Percentiles rank a stretch among this genome's conserved stretches.
These are phyloP conservation scores for Patella depressa DNA, from an alignment of 2,888 invertebrate species.

Conservation along the genomic window DNA sequence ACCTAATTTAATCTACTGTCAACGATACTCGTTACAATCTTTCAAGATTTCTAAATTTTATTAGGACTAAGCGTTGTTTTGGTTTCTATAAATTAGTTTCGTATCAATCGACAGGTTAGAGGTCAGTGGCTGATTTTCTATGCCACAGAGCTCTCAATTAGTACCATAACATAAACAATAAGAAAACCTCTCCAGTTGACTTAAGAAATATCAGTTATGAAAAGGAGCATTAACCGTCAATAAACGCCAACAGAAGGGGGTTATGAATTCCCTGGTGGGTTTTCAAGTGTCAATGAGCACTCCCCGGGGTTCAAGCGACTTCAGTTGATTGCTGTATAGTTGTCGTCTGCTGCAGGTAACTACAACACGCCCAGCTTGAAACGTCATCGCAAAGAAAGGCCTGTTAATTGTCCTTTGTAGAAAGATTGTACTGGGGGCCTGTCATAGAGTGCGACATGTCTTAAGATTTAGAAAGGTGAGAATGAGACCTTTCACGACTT, in stretches of 20 bases:
- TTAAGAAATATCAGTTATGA: slow-evolving; percentile 7
- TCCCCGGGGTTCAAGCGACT: background rate
- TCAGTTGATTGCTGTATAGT: background rate
- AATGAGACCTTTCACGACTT: background rate
- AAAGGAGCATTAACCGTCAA: background rate
- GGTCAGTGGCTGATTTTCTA: no score
- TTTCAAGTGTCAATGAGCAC: background rate
- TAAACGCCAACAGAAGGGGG: background rate
- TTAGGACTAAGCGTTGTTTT: no score
- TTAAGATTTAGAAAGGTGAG: background rate
- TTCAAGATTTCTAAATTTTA: no score
- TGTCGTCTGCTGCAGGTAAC: background rate
- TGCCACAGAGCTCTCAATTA: no score
- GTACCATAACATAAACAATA: no score
- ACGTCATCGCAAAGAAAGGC: background rate
- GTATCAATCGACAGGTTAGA: no score
- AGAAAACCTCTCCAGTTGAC: background rate
- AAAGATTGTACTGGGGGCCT: background rate
- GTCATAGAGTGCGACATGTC: background rate
- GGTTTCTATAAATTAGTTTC: no score
- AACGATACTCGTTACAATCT: no score
- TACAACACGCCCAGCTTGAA: slow-evolving; percentile 3
- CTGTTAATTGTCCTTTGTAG: background rate
- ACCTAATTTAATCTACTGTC: no score
- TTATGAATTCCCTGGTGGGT: background rate